A percentile compares a stretch with the other conserved stretches of the same genome.
Evolutionary conservation across 1,140 invertebrate species (phyloP).

Genomic region (Brachionus paranguensis): DNA sequence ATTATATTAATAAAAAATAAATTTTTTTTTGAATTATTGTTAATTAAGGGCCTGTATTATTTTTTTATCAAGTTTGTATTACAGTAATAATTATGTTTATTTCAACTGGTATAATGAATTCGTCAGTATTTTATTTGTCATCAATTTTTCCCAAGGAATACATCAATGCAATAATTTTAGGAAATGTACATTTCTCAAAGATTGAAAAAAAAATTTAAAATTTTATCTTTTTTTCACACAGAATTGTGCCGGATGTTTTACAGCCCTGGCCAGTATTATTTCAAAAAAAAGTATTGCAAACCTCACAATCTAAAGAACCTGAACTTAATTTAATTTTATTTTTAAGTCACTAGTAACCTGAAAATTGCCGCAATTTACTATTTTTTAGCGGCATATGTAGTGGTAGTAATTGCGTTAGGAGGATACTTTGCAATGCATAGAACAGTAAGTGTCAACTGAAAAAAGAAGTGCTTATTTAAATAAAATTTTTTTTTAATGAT

Average conservation of each 20-base stretch:
- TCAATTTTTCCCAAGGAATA: conserved; percentile 23
- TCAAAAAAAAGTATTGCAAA: conserved; percentile 20
- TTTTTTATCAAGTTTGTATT: neutral
- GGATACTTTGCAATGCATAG: neutral
- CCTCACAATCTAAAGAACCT: neutral
- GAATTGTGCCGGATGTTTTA: conserved; percentile 24
- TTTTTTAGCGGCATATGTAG: neutral
- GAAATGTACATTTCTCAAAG: conserved; percentile 8
- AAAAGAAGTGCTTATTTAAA: neutral
- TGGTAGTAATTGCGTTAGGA: neutral
- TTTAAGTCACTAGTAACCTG: neutral
- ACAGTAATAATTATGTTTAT: conserved; percentile 1
- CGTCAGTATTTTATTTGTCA: conserved; percentile 11
- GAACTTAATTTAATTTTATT: neutral
- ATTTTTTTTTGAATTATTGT: neutral
- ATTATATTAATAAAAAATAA: neutral
- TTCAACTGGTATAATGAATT: conserved; percentile 33
- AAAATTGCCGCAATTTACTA: conserved; percentile 13
- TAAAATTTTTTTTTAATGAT: neutral
- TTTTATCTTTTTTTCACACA: neutral
- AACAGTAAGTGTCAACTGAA: neutral
- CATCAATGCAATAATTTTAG: conserved; percentile 30
- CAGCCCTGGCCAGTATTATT: neutral
- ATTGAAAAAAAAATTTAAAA: neutral
- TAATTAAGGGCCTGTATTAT: neutral